Evolutionary conservation across 1,140 invertebrate species (phyloP).

Genomic region (Drosophila micromelanica): DNA sequence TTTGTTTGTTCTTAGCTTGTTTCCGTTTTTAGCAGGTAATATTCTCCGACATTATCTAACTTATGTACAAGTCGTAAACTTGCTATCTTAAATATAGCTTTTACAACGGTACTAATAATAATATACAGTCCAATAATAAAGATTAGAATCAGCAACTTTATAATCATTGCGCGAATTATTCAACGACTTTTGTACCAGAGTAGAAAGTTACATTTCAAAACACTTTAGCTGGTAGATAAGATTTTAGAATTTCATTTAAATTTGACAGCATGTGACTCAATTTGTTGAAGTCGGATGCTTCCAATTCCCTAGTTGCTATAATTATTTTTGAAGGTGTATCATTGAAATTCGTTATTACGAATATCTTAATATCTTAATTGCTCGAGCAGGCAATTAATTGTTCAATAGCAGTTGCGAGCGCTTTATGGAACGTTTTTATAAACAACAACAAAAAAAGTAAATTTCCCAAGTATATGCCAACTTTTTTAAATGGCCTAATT

Average conservation of each 20-base stretch:
- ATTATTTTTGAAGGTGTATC: conserved; percentile 22
- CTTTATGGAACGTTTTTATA: conserved; percentile 37
- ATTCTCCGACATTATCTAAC: conserved; percentile 51
- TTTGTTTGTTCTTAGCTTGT: too few species aligned
- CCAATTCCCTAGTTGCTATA: not conserved
- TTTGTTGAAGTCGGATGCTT: conserved; percentile 22
- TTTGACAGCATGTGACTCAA: conserved; percentile 34
- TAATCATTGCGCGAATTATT: conserved; percentile 32
- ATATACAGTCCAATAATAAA: conserved; percentile 71
- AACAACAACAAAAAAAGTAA: conserved; percentile 6
- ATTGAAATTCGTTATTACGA: conserved; percentile 13
- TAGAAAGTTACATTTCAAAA: conserved; percentile 5
- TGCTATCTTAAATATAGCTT: conserved; percentile 74
- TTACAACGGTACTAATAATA: conserved; percentile 73
- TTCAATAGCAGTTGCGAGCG: conserved; percentile 44
- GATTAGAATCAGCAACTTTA: conserved; percentile 50
- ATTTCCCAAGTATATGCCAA: conserved; percentile 36
- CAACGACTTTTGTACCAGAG: conserved; percentile 66
- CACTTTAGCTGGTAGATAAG: conserved; percentile 49
- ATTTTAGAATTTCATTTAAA: conserved; percentile 21
- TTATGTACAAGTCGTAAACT: conserved; percentile 49
- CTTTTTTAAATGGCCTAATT: conserved; percentile 52
- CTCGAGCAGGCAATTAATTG: conserved; percentile 18
- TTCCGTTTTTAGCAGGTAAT: conserved; percentile 8
- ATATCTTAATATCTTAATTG: conserved; percentile 34